Base-by-base conservation (phyloP, 2,113 vertebrate species). In the western clawed frog (Xenopus tropicalis) region DNA sequence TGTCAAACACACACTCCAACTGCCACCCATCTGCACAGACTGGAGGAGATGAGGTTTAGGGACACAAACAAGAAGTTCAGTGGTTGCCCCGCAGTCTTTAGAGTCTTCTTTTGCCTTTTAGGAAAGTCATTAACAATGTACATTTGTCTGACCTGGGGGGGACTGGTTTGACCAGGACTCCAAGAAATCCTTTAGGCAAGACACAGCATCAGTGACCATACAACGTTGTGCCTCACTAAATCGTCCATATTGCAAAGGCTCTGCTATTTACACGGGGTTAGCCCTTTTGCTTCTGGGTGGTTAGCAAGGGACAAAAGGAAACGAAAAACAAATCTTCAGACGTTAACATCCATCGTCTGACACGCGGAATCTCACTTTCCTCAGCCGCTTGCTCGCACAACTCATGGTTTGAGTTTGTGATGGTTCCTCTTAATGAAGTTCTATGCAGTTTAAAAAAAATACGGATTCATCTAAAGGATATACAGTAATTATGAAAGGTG, bases 261-360 rank as follows among this genome's bases (percentile, higher is more conserved):
- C 64, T 76, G 78, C 71, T 83, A 81, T 86, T 83, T 64, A 84
- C 76, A 73, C 74, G 29, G 58, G 61, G 83, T 85, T 84, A 91
- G 90, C 90, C 91, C 91, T 91, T 92, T 90, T 88, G 82, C 82
- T 84, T 83, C 83, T 75, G 63, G 70, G n/a, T 69, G 80, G 69
- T 86, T 86, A 83, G 65, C 77, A 80, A 77, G 72, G 70, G 78
- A 84, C 71, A 82, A 73, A 61, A 66, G 78, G 48, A 85, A 37
- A 37, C 29, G 10, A 37, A 37, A 61, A 56, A 69, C 76, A 73
- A 81, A 77, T 75, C 81, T 66, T 84, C 84, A 84, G 80, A 51
- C 78, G 14, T 71, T n/a, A 42, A 78, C 59, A 82, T 80, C 78
- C 82, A 62, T 68, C 79, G 69, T 76, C 76, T 82, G 84, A 83